Evolutionary conservation across 2,888 invertebrate genomes (phyloP), one percentile per base, ranked within the genome.

Genomic region (Drosophila cyrtoloma): DNA sequence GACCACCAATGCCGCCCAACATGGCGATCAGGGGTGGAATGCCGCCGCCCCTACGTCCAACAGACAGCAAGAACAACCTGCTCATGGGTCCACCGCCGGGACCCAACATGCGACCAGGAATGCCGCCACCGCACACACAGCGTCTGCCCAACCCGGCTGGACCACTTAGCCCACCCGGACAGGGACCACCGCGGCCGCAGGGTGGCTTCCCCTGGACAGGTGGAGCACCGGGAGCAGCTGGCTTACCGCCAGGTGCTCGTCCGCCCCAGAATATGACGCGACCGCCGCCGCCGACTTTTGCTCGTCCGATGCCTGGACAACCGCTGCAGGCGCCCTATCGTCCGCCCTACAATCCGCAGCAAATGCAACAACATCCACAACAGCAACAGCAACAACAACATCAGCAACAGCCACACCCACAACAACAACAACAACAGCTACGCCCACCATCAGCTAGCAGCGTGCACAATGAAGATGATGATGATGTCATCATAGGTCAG

Each of bases 21-120:
- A 91, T 91, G 91, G 77, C 59, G 22, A 77, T 68, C 32, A 84
- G 77, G 22, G 79, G 90, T 47, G 82, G 85, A n/a, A 85, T 87
- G 80, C 92, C 90, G 33, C 94, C 94, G 16, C 92, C 88, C 5
- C 66, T 94, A 72, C 91, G 93, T 28, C 89, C 94, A 60, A 88
- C 93, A 58, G 95, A 95, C 84, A 95, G 94, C 87, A 93, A 94
- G 72, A 92, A 91, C 65, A 93, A 92, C 64, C 83, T 94, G 65
- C 65, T 92, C 33, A 83, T 92, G 84, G 91, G 91, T 6, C 90
- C 90, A 52, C 91, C 88, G 26, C 78, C 86, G 26, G 89, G 82
- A 16, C 47, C 26, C 47, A 78, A 81, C 35, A 79, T 86, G 68
- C 90, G 92, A 14, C 89, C 90, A 3, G 82, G 75, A 28, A 75